Conservation (phyloP, 2,888 invertebrate genomes). For the Cerceris ruficornis region DNA sequence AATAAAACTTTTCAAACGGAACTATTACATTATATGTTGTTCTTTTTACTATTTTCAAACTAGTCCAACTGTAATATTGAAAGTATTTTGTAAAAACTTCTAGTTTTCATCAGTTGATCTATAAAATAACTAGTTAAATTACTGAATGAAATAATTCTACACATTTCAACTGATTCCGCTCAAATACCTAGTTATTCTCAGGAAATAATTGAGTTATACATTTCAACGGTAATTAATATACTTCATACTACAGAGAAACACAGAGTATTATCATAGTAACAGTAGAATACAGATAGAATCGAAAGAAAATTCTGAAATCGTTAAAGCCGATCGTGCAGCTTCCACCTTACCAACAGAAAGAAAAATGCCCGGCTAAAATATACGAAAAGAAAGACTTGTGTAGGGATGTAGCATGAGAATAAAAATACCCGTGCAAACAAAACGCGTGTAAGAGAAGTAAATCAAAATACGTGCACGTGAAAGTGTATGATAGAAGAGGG, state of each 20-base stretch:
- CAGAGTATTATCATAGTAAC: constrained; percentile 8
- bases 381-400: constrained; percentile 6
- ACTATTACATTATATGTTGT: too few species aligned
- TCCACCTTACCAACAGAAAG: constrained; percentile 31
- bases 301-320: constrained; percentile 16
- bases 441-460: constrained; percentile 26
- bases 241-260: background rate
- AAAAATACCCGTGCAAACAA: constrained; percentile 44
- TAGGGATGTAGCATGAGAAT: constrained; percentile 10
- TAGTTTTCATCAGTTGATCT: too few species aligned
- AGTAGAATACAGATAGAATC: constrained; percentile 15
- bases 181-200: background rate
- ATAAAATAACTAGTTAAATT: too few species aligned
- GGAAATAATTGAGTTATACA: too few species aligned
- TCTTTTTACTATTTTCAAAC: too few species aligned
- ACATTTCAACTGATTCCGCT: background rate
- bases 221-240: too few species aligned
- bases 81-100: too few species aligned
- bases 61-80: too few species aligned
- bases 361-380: constrained; percentile 7
- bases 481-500: constrained; percentile 10
- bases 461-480: constrained; percentile 36
- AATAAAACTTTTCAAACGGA: too few species aligned
- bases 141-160: background rate
- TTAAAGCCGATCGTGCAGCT: constrained; percentile 23